A percentile compares a stretch with the other conserved stretches of the same genome.
phyloP scores from a whole-genome alignment of 2,888 invertebrate species.

The Mythimna pallens region DNA sequence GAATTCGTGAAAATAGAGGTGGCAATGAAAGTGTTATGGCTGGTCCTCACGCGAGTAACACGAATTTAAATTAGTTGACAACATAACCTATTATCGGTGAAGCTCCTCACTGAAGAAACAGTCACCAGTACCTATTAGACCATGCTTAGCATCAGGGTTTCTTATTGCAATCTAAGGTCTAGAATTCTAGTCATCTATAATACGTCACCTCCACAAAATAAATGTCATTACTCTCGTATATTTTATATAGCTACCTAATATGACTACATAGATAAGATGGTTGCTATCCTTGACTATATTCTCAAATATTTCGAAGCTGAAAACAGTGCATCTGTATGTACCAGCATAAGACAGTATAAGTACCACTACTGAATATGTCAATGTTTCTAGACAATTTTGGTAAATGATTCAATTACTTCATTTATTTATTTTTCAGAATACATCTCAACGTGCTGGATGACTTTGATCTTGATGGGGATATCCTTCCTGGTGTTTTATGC shows the following conservation, averaged over 20 bases:
- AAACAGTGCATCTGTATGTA: neutral
- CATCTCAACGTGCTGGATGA: constrained; percentile 85
- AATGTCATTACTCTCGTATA: neutral
- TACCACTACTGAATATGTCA: neutral
- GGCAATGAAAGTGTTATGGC: constrained; percentile 7
- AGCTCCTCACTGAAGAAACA: neutral
- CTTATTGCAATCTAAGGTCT: neutral
- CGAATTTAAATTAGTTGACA: neutral
- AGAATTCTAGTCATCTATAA: neutral
- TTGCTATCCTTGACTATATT: neutral
- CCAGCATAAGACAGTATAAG: neutral
- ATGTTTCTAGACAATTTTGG: neutral
- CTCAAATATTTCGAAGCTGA: neutral
- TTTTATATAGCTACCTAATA: neutral
- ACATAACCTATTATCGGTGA: neutral
- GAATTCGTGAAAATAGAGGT: neutral
- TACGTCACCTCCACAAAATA: neutral
- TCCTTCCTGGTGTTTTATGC: constrained; percentile 82
- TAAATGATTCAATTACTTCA: neutral
- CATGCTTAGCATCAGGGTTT: neutral
- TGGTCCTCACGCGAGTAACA: neutral
- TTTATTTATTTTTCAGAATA: constrained; percentile 76
- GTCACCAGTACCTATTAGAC: neutral
- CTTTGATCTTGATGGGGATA: constrained; percentile 80
- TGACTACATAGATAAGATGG: neutral